A percentile compares a stretch with the other conserved stretches of the same genome.
These are phyloP conservation scores for Chiridota heheva DNA, from an alignment of 35 echinoderm and acorn worm genomes.

Conservation along the genomic window DNA sequence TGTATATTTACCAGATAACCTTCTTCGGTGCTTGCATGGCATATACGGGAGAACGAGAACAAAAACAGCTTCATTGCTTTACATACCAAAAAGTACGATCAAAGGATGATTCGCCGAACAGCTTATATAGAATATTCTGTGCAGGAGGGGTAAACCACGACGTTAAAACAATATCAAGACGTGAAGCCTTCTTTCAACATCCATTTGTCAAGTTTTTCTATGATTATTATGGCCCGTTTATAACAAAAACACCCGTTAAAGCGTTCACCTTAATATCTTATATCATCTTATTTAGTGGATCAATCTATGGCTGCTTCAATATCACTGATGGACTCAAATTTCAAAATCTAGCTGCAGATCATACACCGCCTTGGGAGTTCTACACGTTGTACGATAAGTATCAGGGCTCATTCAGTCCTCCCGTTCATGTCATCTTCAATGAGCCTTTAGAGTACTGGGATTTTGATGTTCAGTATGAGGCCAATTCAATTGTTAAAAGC, in stretches of 20 bases:
- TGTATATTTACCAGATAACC: slow-evolving; percentile 66
- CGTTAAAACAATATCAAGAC: neutral
- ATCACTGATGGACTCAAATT: slow-evolving; percentile 44
- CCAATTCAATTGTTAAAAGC: neutral
- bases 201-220: slow-evolving; percentile 43
- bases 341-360: slow-evolving; percentile 28
- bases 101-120: neutral
- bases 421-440: slow-evolving; percentile 5
- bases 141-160: slow-evolving; percentile 39
- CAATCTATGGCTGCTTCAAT: slow-evolving; percentile 43
- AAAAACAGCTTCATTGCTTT: slow-evolving; percentile 33
- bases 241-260: slow-evolving; percentile 7
- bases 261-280: neutral
- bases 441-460: slow-evolving; percentile 18
- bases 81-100: slow-evolving; percentile 41
- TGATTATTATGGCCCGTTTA: slow-evolving; percentile 63
- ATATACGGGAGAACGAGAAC: slow-evolving; percentile 43
- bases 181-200: neutral
- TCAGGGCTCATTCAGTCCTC: slow-evolving; percentile 28
- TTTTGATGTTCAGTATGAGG: neutral
- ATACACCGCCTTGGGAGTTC: slow-evolving; percentile 22
- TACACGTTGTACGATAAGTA: slow-evolving; percentile 14
- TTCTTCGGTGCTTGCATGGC: slow-evolving; percentile 73
- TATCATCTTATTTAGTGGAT: neutral
- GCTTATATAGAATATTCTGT: slow-evolving; percentile 44